phyloP scores from a whole-genome alignment of 2,113 vertebrate genomes.

The Calonectris borealis region DNA sequence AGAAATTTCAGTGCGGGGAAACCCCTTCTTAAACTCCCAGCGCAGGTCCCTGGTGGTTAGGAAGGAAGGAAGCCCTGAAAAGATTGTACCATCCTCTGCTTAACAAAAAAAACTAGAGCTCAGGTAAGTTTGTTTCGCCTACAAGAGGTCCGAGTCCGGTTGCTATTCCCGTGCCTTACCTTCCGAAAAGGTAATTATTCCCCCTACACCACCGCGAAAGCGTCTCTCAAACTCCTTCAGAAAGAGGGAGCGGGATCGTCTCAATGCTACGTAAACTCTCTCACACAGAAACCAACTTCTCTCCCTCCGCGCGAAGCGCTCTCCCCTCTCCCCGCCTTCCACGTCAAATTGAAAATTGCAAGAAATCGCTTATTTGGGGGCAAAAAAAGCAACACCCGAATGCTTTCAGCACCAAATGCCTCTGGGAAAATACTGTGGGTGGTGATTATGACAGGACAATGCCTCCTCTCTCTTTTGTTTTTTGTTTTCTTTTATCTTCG shows the following conservation, averaged over 20 bases:
- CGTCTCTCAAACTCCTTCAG: not conserved
- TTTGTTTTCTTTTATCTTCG: not conserved
- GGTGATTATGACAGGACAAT: conserved; percentile 62
- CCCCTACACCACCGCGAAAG: not conserved
- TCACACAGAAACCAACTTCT: not conserved
- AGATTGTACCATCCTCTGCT: not conserved
- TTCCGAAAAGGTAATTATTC: not conserved
- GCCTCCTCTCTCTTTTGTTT: conserved; percentile 36
- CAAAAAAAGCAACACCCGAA: conserved; percentile 24
- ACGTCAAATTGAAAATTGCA: conserved; percentile 39
- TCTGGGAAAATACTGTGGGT: conserved; percentile 56
- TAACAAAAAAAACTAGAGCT: not conserved
- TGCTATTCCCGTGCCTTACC: not conserved
- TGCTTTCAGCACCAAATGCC: conserved; percentile 61
- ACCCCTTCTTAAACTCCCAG: not conserved
- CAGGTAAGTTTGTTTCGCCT: not conserved
- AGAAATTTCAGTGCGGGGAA: not conserved
- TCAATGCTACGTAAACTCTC: not conserved
- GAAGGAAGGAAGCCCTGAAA: not conserved
- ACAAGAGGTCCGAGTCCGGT: not conserved
- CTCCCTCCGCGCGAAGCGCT: not conserved
- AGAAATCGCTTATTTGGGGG: conserved; percentile 43
- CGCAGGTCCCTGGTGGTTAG: not conserved
- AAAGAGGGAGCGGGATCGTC: not conserved
- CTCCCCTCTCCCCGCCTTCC: not conserved